Base-by-base conservation (phyloP, 2,797 vertebrate genomes). In the Enteromius viviparus region DNA sequence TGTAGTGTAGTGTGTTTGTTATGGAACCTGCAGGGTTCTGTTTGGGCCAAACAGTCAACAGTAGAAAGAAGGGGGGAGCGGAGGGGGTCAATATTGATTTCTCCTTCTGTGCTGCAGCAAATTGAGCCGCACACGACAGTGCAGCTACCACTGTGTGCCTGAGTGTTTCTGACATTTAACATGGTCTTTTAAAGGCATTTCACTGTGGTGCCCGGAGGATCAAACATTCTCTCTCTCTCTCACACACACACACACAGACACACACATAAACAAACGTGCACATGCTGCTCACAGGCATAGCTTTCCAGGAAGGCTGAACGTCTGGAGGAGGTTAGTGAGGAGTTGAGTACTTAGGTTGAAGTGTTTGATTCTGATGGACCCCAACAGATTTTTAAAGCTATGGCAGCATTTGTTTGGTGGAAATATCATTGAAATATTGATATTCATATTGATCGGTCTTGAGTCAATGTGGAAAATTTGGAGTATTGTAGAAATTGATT, bases 171-270 rank as follows among this genome's bases (percentile, higher is more conserved):
- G 94, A 94, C 94, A 95, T 94, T 95, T 94, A 94, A 93, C 93
- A 94, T 95, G 94, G 94, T 94, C 94, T 95, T 95, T 83, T 95
- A 94, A 95, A 95, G 93, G 92, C 93, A 94, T 95, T 94, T 94
- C 93, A 93, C 93, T 90, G 92, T 91, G 88, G 91, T 93, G 91
- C 93, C 94, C 87, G 89, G 91, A 94, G 92, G 92, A 93, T 93
- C 90, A 91, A 91, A 92, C 92, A 90, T 91, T 81, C 85, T 83
- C 90, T 68, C 12, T 8, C 21, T 1, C 90, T 68, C 12, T 8
- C 21, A 0, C 72, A 42, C 87, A 84, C 70, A 78, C 85, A 85
- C 86, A 88, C 81, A 60, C 87, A 89, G 88, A 89, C 89, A 85
- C 69, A 79, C 83, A 86, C 86, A 89, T 45, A 68, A 69, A 45